Evolutionary conservation across 1,140 invertebrate genomes (phyloP).

Genomic region (Plutomurus gul): DNA sequence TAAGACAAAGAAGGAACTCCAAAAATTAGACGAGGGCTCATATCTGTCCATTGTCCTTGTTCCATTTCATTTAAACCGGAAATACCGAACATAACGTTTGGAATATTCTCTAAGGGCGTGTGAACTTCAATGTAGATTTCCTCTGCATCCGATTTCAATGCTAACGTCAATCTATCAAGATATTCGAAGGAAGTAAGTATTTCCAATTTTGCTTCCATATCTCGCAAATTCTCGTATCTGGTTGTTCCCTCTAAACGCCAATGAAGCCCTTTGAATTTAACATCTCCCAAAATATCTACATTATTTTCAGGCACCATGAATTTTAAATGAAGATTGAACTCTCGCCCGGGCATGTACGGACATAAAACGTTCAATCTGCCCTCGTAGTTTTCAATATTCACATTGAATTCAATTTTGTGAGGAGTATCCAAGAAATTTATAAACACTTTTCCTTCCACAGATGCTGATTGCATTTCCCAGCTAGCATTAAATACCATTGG

Average conservation of each 20-base stretch:
- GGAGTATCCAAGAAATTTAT: neutral
- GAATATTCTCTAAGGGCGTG: constrained; percentile 41
- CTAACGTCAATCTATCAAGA: constrained; percentile 50
- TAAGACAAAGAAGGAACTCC: constrained; percentile 44
- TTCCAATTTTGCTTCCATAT: constrained; percentile 54
- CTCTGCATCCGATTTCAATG: constrained; percentile 29
- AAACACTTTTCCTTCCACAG: neutral
- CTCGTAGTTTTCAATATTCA: constrained; percentile 38
- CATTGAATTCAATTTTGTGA: constrained; percentile 21
- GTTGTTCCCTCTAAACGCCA: constrained; percentile 45
- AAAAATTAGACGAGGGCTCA: constrained; percentile 40
- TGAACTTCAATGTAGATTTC: constrained; percentile 43
- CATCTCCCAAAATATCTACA: constrained; percentile 40
- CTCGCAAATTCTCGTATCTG: constrained; percentile 47
- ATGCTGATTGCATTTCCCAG: neutral
- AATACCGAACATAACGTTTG: constrained; percentile 42
- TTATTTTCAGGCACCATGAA: constrained; percentile 10
- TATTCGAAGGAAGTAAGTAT: constrained; percentile 53
- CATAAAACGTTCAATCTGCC: constrained; percentile 32
- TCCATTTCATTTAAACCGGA: constrained; percentile 29
- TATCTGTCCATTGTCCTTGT: constrained; percentile 10
- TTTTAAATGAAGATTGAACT: constrained; percentile 44
- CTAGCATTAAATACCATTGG: constrained; percentile 18
- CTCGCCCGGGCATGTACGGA: constrained; percentile 21
- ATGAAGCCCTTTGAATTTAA: constrained; percentile 20